Evolutionary conservation across 2,113 vertebrate species (phyloP).

Genomic region (Gopherus flavomarginatus): DNA sequence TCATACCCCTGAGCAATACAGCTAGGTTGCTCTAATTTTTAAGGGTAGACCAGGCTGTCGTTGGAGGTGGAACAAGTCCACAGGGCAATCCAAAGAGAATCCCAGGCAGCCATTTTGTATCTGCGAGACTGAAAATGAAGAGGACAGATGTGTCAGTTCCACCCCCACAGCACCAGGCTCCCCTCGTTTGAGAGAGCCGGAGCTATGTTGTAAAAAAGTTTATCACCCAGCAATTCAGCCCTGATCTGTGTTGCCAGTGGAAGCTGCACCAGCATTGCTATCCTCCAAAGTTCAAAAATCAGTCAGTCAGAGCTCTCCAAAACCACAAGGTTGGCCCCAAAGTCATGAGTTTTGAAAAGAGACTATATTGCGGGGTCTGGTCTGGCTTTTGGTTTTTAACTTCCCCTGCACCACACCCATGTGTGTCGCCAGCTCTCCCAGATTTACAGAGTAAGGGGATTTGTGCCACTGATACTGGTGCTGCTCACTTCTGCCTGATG

Average conservation of each 20-base stretch:
- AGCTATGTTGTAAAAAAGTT: background rate
- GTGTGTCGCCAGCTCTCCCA: background rate
- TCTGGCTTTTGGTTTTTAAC: background rate
- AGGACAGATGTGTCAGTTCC: background rate
- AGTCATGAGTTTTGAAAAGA: background rate
- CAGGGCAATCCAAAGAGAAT: background rate
- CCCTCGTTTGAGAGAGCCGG: background rate
- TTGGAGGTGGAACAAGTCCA: background rate
- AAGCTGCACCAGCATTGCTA: background rate
- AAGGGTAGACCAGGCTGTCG: too few species aligned
- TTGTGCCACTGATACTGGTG: background rate
- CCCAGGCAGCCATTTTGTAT: background rate
- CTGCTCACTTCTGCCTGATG: background rate
- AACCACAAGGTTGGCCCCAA: background rate
- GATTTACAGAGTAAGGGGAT: background rate
- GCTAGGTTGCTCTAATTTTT: too few species aligned
- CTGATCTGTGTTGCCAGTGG: background rate
- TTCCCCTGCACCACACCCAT: too few species aligned
- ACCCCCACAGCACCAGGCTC: background rate
- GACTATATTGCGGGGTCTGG: background rate
- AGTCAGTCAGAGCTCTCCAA: background rate
- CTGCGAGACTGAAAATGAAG: background rate
- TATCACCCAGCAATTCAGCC: background rate
- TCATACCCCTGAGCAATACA: too few species aligned
- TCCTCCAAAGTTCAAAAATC: background rate